Conservation (phyloP, 2,888 invertebrate genomes). For the Chouioia cunea region DNA sequence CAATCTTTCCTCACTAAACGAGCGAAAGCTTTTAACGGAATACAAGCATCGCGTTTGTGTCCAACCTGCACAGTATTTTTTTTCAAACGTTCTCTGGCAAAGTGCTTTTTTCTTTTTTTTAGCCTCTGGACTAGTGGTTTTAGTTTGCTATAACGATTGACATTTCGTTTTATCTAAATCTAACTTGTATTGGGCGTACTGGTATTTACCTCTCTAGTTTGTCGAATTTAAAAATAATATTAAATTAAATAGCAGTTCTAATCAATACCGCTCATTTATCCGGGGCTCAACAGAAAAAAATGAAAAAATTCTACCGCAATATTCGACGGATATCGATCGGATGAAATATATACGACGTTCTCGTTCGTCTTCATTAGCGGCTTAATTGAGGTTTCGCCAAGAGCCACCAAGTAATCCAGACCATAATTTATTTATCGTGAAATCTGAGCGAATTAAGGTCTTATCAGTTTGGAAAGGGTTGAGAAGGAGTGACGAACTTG, state of each 20-base stretch:
- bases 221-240: no score
- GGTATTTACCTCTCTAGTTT: no score
- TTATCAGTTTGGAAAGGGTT: constrained; percentile 18
- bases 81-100: not conserved
- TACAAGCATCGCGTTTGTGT: constrained; percentile 44
- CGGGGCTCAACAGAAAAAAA: no score
- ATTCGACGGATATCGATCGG: no score
- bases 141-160: not conserved
- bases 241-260: no score
- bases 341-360: no score
- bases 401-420: constrained; percentile 30
- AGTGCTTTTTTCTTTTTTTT: not conserved
- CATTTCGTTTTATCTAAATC: not conserved
- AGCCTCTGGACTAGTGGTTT: not conserved
- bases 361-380: constrained; percentile 45
- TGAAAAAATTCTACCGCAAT: not conserved
- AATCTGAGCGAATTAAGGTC: constrained; percentile 36
- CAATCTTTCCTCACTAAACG: constrained; percentile 36
- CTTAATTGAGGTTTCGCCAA: constrained; percentile 34
- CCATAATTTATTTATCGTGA: constrained; percentile 41
- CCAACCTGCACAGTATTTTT: constrained; percentile 10
- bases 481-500: not conserved
- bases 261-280: no score
- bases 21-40: constrained; percentile 49
- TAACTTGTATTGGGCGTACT: not conserved